Evolutionary conservation across 2,797 vertebrate genomes (phyloP), one percentile per base, ranked within the genome.

Genomic region (Trachurus trachurus): DNA sequence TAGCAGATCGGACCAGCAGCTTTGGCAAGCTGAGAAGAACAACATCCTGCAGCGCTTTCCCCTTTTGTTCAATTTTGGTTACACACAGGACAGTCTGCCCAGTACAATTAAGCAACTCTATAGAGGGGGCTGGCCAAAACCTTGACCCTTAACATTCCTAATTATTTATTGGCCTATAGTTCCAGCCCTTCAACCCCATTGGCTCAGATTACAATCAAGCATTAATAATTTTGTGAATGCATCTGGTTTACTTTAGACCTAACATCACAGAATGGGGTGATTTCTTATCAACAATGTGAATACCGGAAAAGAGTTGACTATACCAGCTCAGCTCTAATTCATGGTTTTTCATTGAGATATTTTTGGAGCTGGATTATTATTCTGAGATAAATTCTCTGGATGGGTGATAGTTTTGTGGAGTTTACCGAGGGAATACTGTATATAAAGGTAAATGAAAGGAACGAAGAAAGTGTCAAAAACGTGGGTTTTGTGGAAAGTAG

Each of bases 51-150:
- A 42, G 49, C 4, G 11, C 54, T 63, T 1, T 31, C 31, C 54
- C 29, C 80, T 83, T 83, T 74, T 85, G 76, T 86, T 85, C 57
- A 40, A 7, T 56, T 77, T 57, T 66, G 42, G 64, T 78, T 69
- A 45, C 52, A 75, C 44, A 60, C 59, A 62, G 64, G 62, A 71
- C 50, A 68, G 61, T 74, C 54, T 80, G 50, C 19, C 21, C 58
- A 8, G 8, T 17, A 45, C 79, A 85, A 19, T 74, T 62, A 63
- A 62, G 40, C 37, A 73, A 44, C 52, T 65, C 17, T 65, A 52
- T 37, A 69, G 21, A 29, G 42, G 62, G 62, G 26, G 26, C 54
- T 40, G 49, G 42, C 64, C 62, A 66, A 61, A 73, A 77, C 75
- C 53, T 50, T 50, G 44, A 85, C 76, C 74, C 68, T 67, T 26